Conservation (phyloP, 2,888 invertebrate genomes). For the Rapana venosa region DNA sequence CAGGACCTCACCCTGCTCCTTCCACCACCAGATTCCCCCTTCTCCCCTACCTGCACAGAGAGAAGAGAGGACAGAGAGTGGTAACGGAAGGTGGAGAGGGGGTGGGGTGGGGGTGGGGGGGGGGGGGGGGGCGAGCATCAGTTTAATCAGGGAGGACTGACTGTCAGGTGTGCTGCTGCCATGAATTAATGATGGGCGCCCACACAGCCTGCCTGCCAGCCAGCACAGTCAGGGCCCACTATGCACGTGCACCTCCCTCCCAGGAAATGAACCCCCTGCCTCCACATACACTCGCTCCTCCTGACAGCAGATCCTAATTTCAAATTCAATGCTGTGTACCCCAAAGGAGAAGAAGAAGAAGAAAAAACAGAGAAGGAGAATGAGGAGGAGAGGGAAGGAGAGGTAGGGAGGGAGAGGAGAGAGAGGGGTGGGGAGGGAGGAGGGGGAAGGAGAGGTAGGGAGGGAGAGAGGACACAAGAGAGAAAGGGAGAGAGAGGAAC, state of each 20-base stretch:
- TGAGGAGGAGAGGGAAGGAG: neutral
- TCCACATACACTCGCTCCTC: neutral
- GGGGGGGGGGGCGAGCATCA: neutral
- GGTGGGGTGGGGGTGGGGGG: neutral
- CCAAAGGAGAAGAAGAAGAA: too few relatives aligned
- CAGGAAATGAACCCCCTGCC: constrained; percentile 10
- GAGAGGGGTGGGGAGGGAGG: too few relatives aligned
- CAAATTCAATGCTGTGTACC: too few relatives aligned
- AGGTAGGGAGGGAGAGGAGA: too few relatives aligned
- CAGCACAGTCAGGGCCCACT: neutral
- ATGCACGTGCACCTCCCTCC: neutral
- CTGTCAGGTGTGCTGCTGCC: neutral
- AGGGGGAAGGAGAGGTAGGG: too few relatives aligned
- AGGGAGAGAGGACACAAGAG: too few relatives aligned
- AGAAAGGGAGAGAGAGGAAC: too few relatives aligned
- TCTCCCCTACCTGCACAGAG: neutral
- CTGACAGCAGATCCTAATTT: neutral
- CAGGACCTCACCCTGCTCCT: neutral
- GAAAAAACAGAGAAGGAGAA: too few relatives aligned
- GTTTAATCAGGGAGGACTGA: constrained; percentile 7
- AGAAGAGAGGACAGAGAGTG: neutral
- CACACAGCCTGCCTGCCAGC: neutral
- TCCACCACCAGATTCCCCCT: neutral
- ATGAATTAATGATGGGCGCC: neutral
- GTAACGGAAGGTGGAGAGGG: neutral